Conservation (phyloP, 2,888 invertebrate species). For the Siphlonurus alternatus region DNA sequence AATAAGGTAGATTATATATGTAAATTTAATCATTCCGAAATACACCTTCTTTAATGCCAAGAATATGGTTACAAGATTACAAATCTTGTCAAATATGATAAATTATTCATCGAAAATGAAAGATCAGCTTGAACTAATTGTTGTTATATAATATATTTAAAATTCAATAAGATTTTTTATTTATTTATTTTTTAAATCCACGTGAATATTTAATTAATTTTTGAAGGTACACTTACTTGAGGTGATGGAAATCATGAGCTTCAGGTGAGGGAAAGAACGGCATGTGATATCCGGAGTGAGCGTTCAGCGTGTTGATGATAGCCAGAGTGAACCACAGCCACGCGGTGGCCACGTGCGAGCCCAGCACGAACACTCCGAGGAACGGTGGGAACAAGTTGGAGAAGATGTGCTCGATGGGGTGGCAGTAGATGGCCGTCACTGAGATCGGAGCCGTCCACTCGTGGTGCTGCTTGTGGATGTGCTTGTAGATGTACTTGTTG, state of each 20-base stretch:
- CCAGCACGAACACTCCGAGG: slow-evolving; percentile 44
- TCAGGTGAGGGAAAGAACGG: slow-evolving; percentile 74
- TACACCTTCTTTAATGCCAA: too few species aligned
- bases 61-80: too few species aligned
- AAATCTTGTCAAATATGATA: too few species aligned
- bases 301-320: slow-evolving; percentile 58
- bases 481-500: slow-evolving; percentile 53
- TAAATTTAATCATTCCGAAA: too few species aligned
- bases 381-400: slow-evolving; percentile 62
- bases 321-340: slow-evolving; percentile 67
- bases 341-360: slow-evolving; percentile 57
- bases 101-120: too few species aligned
- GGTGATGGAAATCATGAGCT: slow-evolving; percentile 75
- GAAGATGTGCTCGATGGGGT: slow-evolving; percentile 56
- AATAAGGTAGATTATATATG: too few species aligned
- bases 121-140: too few species aligned
- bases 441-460: slow-evolving; percentile 80
- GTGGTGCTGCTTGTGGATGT: slow-evolving; percentile 72
- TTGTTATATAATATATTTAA: too few species aligned
- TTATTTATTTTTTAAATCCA: too few species aligned
- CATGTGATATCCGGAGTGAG: slow-evolving; percentile 72
- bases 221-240: slow-evolving; percentile 42
- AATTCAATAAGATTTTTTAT: too few species aligned
- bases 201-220: too few species aligned
- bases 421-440: slow-evolving; percentile 62